Evolutionary conservation across 2,113 vertebrate species (phyloP).

Genomic region (Amazona vittata): DNA sequence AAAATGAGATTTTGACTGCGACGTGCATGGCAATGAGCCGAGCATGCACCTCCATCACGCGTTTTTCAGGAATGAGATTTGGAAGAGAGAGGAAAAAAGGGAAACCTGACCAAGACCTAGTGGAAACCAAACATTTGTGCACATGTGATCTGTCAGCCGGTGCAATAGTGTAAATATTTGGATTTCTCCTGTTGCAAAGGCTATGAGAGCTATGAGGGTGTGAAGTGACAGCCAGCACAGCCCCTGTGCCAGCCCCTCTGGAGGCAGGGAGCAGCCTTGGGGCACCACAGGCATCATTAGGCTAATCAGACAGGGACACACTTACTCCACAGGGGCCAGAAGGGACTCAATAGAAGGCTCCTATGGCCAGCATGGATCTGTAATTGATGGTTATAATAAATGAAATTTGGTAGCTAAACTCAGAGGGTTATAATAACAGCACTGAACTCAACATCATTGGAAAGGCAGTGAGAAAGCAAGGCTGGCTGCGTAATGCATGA

Average conservation of each 20-base stretch:
- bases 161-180: no score
- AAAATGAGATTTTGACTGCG: conserved; percentile 51
- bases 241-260: background rate
- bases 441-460: background rate
- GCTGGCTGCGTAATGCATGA: background rate
- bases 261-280: background rate
- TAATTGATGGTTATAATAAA: conserved; percentile 16
- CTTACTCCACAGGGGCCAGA: background rate
- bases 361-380: background rate
- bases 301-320: background rate
- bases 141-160: background rate
- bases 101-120: background rate
- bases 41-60: background rate
- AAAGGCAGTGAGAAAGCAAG: background rate
- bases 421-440: background rate
- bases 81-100: background rate
- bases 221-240: background rate
- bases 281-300: accelerated
- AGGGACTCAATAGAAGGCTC: background rate
- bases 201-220: background rate
- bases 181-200: background rate
- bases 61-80: background rate
- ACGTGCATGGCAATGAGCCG: background rate
- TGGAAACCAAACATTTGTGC: background rate
- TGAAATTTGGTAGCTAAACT: background rate